Conservation (phyloP, 2,888 invertebrate species). For the Odontocerum albicorne region DNA sequence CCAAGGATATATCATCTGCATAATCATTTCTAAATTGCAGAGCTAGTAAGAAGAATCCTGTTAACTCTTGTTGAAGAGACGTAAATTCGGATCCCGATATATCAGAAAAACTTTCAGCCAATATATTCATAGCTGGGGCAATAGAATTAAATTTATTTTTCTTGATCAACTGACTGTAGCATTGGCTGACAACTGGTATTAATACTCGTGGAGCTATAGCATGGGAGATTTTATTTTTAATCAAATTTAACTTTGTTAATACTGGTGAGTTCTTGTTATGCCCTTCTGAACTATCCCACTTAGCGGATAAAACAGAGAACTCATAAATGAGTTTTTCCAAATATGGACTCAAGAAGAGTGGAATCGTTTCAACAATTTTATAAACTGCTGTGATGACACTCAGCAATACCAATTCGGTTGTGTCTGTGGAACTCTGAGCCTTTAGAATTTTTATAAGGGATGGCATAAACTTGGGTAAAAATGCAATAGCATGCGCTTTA, state of each 20-base stretch:
- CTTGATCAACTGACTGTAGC: slow-evolving; percentile 63
- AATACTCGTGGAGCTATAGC: slow-evolving; percentile 74
- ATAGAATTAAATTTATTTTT: slow-evolving; percentile 63
- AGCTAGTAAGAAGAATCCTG: slow-evolving; percentile 72
- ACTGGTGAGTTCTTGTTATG: slow-evolving; percentile 57
- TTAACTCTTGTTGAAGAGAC: slow-evolving; percentile 67
- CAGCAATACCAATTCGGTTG: slow-evolving; percentile 64
- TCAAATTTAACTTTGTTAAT: slow-evolving; percentile 59
- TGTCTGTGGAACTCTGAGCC: slow-evolving; percentile 60
- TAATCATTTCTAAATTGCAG: slow-evolving; percentile 68
- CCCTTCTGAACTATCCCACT: slow-evolving; percentile 53
- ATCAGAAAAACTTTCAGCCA: slow-evolving; percentile 71
- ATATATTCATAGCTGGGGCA: slow-evolving; percentile 71
- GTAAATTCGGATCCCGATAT: slow-evolving; percentile 66
- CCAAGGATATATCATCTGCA: slow-evolving; percentile 42
- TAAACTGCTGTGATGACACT: slow-evolving; percentile 78
- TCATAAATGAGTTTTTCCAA: slow-evolving; percentile 70
- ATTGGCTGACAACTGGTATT: slow-evolving; percentile 70
- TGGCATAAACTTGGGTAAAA: slow-evolving; percentile 80
- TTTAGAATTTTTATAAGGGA: slow-evolving; percentile 66
- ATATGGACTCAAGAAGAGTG: slow-evolving; percentile 85
- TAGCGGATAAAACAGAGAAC: slow-evolving; percentile 60
- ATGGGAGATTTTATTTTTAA: slow-evolving; percentile 67
- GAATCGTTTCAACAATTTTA: slow-evolving; percentile 79
- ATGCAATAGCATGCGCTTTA: slow-evolving; percentile 72